A percentile compares a stretch with the other conserved stretches of the same genome.
phyloP scores from a whole-genome alignment of 2,888 invertebrate species.

The Antitype chi region DNA sequence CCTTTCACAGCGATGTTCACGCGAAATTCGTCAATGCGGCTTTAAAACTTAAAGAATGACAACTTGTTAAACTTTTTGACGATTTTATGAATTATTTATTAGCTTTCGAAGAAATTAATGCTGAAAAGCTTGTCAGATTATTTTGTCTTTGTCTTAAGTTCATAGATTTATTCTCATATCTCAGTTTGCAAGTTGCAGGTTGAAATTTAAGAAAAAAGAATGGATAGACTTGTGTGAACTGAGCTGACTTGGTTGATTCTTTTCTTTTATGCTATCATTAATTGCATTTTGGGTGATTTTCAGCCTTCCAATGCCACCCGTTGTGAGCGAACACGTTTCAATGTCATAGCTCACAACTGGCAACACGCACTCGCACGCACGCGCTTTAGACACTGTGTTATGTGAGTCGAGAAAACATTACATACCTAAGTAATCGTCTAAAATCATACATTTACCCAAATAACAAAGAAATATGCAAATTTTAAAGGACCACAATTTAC shows the following conservation, averaged over 20 bases:
- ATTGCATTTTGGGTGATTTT: no score
- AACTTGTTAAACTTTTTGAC: constrained; percentile 73
- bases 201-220: constrained; percentile 6
- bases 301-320: neutral
- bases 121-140: constrained; percentile 65
- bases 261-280: no score
- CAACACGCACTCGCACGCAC: neutral
- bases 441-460: neutral
- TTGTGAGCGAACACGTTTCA: neutral
- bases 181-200: neutral
- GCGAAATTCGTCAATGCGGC: constrained; percentile 69
- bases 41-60: constrained; percentile 74
- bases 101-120: constrained; percentile 67
- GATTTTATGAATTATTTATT: constrained; percentile 72
- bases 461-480: neutral
- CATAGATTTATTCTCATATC: constrained; percentile 45
- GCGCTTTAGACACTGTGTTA: neutral
- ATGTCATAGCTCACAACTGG: neutral
- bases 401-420: neutral
- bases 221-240: neutral
- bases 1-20: constrained; percentile 67
- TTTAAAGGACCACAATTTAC: no score
- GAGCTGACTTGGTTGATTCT: neutral
- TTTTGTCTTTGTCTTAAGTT: constrained; percentile 64
- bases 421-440: neutral